Evolutionary conservation across 2,113 vertebrate genomes (phyloP).

Genomic region (Podiceps cristatus): DNA sequence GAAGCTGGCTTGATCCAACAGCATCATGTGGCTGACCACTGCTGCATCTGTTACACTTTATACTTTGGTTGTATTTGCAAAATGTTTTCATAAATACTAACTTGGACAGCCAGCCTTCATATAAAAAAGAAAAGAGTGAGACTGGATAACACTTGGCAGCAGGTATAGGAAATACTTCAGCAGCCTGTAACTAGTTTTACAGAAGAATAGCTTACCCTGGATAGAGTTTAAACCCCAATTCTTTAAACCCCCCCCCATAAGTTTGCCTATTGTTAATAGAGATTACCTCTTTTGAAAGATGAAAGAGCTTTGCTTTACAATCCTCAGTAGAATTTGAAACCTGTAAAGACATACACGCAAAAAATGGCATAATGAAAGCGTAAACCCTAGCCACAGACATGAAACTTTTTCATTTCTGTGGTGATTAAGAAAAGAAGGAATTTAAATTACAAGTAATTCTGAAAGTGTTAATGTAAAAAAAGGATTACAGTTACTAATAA

Average conservation of each 20-base stretch:
- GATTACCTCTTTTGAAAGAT: conserved; percentile 90
- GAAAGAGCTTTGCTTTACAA: conserved; percentile 90
- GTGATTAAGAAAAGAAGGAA: conserved; percentile 45
- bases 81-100: conserved; percentile 17
- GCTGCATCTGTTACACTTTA: not conserved
- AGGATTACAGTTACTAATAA: conserved; percentile 40
- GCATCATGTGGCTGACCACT: not conserved
- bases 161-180: conserved; percentile 44
- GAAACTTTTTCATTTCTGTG: not conserved
- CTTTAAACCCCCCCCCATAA: not conserved
- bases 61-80: not conserved
- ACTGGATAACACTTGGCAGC: conserved; percentile 30
- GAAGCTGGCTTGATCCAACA: not conserved
- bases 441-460: conserved; percentile 1
- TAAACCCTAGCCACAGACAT: not conserved
- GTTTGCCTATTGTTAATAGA: conserved; percentile 1
- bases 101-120: not conserved
- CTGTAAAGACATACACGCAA: conserved; percentile 78
- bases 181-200: conserved; percentile 35
- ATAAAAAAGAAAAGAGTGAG: not conserved
- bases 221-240: conserved; percentile 9
- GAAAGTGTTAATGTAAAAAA: conserved; percentile 15
- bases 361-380: conserved; percentile 23
- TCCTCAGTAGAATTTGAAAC: conserved; percentile 84
- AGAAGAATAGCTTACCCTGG: not conserved